Evolutionary conservation across 2,113 vertebrate genomes (phyloP), one percentile per base, ranked within the genome.

Genomic region (Hypanus sabinus): DNA sequence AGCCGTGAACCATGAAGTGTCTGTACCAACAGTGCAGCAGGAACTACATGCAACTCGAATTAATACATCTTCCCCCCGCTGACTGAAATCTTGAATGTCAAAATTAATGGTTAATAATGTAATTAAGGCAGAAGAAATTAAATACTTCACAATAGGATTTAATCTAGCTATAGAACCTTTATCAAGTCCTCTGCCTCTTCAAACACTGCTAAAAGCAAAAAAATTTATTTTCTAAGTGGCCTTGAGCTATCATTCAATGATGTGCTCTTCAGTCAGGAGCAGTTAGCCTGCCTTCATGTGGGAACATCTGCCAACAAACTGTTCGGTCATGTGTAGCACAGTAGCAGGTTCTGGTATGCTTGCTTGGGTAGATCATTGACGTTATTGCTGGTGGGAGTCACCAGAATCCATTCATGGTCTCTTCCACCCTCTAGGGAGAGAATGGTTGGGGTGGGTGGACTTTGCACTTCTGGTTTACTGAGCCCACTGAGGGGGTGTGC

Each of bases 121-220:
- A 85, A 85, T 85, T 27, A 46, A 85, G 46, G 46, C 46, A 30
- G 7, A 85, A 87, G 8, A 85, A 87, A 87, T 87, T 87, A 87
- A 24, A 87, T 60, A 87, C 27, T 60, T 87, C 55, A 87, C 83
- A 60, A 62, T n/a, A n/a, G 83, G 57, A 62, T 87, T 27, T 60
- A 87, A 87, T 62, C 55, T 14, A 87, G 83, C 24, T 87, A 30
- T 62, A 5, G 55, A 60, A 16, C 16, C 57, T 27, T 87, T 24
- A 30, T 76, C 27, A 30, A 76, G 80, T 46, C n/a, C 22, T 24
- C 30, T 22, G 83, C 55, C 57, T 30, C 57, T 76, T 76, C 75
- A n/a, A 76, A n/a, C 8, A 5, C 75, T 76, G 75, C 7, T 30
- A 27, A 27, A 9, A 27, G 11, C 83, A 62, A 27, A 30, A 2